Evolutionary conservation across 2,888 invertebrate species (phyloP), one percentile per base, ranked within the genome.

Genomic region (Adineta ricciae): DNA sequence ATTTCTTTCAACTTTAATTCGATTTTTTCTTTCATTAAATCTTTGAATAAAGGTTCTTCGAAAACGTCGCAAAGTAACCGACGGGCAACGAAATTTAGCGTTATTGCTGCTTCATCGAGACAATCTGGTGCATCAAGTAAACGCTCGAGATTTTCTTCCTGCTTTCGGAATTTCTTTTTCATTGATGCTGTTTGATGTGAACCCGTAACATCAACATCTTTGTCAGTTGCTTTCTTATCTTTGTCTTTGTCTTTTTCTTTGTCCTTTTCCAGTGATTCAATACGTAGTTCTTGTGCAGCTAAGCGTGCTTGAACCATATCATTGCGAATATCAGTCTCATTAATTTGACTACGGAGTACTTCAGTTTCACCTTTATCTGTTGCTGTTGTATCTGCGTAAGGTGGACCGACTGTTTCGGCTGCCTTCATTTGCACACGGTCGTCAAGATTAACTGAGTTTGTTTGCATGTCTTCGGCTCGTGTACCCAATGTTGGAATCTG

Each of bases 21-120:
- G 11, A 78, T n/a, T 78, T 78, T 78, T 78, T 78, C 78, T 78
- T 78, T 78, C 32, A 78, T 36, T n/a, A 78, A 78, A 78, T 78
- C 78, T 78, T 78, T 78, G 0, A 38, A 78, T 41, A 78, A 41
- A 24, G 78, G 19, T 78, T 78, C 78, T 38, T 78, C 41, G 36
- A 78, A 78, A 41, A 78, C 11, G 19, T 78, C 78, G 41, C 38
- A 78, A 41, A 78, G 32, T 36, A 78, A 36, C n/a, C 78, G 38
- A n/a, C 78, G 38, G 9, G 36, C n/a, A 41, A 78, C 24, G 41
- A 78, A 78, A 78, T 78, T 78, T n/a, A 78, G n/a, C 41, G 78
- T 78, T 78, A 78, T n/a, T 9, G 78, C 78, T 41, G 78, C 78
- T 41, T 78, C 78, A 78, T 78, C 41, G 14, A 78, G 41, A 41